These are phyloP conservation scores for Apodemus sylvaticus DNA, from an alignment of 2,113 vertebrate species.

Conservation along the genomic window DNA sequence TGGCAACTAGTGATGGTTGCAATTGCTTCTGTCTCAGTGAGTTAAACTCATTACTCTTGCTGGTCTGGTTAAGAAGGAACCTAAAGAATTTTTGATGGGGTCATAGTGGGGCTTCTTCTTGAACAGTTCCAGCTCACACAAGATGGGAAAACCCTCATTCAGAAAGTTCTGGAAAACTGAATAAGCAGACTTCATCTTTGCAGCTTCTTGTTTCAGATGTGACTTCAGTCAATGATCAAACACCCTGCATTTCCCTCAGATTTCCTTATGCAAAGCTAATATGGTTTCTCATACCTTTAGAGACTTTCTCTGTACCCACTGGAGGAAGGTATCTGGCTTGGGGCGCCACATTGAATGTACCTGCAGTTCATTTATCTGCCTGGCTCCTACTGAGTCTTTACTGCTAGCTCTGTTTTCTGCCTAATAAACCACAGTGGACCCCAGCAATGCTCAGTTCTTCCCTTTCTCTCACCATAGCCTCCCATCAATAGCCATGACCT, in stretches of 20 bases:
- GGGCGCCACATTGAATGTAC: too few species aligned
- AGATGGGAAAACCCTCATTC: background rate
- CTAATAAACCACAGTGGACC: background rate
- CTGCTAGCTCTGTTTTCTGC: background rate
- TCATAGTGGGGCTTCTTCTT: constrained; percentile 4
- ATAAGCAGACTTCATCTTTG: background rate
- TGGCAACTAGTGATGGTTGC: constrained; percentile 59
- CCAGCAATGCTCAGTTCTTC: background rate
- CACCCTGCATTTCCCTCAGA: background rate
- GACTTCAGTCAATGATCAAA: background rate
- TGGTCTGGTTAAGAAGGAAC: constrained; percentile 58
- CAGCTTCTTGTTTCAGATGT: background rate
- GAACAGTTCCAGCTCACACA: background rate
- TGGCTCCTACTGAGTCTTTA: background rate
- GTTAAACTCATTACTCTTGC: constrained; percentile 69
- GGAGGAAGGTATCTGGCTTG: too few species aligned
- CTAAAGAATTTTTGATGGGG: constrained; percentile 16
- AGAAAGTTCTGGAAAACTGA: constrained; percentile 23
- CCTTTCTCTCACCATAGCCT: background rate
- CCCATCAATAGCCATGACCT: background rate
- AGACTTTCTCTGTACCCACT: background rate
- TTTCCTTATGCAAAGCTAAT: background rate
- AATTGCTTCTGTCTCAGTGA: constrained; percentile 65
- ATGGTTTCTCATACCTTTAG: background rate
- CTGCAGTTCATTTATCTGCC: background rate